Conservation (phyloP, 1,140 invertebrate species). For the Zaprionus vittiger region DNA sequence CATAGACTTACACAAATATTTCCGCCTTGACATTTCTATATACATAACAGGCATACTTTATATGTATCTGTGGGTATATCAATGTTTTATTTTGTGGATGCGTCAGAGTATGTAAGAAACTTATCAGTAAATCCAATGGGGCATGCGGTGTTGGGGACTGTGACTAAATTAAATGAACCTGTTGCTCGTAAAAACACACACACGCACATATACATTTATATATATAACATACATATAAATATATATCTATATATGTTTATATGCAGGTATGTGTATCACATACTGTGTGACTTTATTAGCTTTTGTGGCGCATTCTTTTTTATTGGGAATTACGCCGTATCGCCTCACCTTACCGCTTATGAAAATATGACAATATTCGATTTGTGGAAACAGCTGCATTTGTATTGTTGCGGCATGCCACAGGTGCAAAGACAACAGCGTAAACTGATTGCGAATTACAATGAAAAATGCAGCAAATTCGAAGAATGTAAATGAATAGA, state of each 20-base stretch:
- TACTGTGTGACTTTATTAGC: slow-evolving; percentile 44
- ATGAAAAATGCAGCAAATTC: background rate
- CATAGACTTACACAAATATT: slow-evolving; percentile 28
- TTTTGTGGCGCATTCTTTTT: slow-evolving; percentile 47
- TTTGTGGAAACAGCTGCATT: background rate
- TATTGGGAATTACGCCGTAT: slow-evolving; percentile 57
- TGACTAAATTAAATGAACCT: slow-evolving; percentile 76
- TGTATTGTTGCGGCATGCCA: background rate
- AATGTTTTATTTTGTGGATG: slow-evolving; percentile 33
- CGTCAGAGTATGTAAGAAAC: slow-evolving; percentile 55
- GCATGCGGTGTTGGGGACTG: slow-evolving; percentile 24
- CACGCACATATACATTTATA: slow-evolving; percentile 8
- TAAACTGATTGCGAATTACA: background rate
- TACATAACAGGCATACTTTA: background rate
- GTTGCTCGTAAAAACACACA: slow-evolving; percentile 52
- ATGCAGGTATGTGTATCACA: slow-evolving; percentile 25
- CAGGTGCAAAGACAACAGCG: background rate
- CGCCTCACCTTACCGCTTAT: slow-evolving; percentile 16
- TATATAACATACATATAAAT: background rate
- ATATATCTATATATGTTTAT: slow-evolving; percentile 1
- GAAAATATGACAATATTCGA: slow-evolving; percentile 33
- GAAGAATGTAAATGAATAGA: background rate
- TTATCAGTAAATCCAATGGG: slow-evolving; percentile 63
- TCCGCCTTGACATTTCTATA: slow-evolving; percentile 39
- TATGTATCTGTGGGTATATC: background rate